Percentiles rank a stretch among this genome's conserved stretches.
Conservation (phyloP, 2,888 invertebrate species). For the Drosophila multiciliata region DNA sequence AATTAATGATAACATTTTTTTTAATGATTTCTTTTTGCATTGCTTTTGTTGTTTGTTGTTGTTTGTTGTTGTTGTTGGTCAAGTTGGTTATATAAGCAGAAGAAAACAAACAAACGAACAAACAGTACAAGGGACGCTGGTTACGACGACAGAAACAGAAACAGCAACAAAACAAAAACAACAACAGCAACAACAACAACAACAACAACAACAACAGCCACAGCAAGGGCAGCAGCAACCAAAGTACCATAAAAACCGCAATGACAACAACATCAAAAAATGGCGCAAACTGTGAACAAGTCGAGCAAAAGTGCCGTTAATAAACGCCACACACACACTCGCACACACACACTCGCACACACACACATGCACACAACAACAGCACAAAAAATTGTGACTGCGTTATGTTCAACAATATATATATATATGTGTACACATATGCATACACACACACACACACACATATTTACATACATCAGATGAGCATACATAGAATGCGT, state of each 20-base stretch:
- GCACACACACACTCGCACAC: constrained; percentile 7
- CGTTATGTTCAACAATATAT: constrained; percentile 3
- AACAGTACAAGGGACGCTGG: constrained; percentile 26
- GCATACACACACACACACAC: not conserved
- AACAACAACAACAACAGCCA: not conserved
- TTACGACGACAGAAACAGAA: constrained; percentile 18
- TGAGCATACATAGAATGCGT: not conserved
- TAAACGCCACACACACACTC: constrained; percentile 26
- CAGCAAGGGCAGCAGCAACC: not conserved
- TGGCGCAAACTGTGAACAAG: constrained; percentile 44
- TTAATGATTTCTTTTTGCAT: constrained; percentile 2
- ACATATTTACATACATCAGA: not conserved
- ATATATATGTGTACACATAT: not conserved
- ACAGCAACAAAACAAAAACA: not conserved
- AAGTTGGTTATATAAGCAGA: not conserved
- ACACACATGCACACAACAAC: constrained; percentile 3
- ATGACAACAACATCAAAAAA: constrained; percentile 25
- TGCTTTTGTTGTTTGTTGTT: not conserved
- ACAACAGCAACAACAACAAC: constrained; percentile 1
- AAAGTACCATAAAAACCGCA: not conserved
- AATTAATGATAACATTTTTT: constrained; percentile 53
- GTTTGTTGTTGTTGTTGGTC: not conserved
- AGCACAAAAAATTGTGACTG: constrained; percentile 8
- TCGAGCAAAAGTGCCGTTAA: constrained; percentile 51
- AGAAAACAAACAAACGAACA: constrained; percentile 19